phyloP scores from a whole-genome alignment of 2,888 invertebrate genomes.

The Spilosoma lubricipeda region DNA sequence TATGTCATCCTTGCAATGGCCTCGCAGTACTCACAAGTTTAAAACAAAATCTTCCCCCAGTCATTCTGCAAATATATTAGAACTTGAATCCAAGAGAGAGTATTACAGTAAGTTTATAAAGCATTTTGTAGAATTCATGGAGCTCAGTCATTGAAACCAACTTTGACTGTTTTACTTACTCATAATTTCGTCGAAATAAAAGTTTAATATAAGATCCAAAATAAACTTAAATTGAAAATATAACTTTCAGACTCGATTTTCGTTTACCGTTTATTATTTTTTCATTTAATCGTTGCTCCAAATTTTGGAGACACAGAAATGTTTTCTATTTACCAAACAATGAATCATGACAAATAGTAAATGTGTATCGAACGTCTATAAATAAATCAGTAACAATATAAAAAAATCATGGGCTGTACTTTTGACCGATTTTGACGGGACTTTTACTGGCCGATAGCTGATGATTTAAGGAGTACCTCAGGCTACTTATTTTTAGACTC shows the following conservation, averaged over 20 bases:
- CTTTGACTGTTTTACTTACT: background rate
- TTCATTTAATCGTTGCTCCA: too few relatives aligned
- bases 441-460: too few relatives aligned
- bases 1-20: constrained; percentile 5
- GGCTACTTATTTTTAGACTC: too few relatives aligned
- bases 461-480: too few relatives aligned
- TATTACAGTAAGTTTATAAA: constrained; percentile 6
- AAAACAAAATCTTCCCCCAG: constrained; percentile 15
- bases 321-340: background rate
- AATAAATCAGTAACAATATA: background rate
- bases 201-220: background rate
- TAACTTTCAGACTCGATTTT: background rate
- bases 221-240: background rate
- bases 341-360: background rate
- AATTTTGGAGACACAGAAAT: background rate
- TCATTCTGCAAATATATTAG: constrained; percentile 16
- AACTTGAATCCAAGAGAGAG: constrained; percentile 11
- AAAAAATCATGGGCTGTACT: background rate
- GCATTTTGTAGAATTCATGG: constrained; percentile 4
- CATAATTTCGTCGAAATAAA: background rate
- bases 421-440: too few relatives aligned
- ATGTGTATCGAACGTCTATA: background rate
- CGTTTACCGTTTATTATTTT: background rate
- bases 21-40: constrained; percentile 12
- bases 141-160: constrained; percentile 1